phyloP scores from a whole-genome alignment of 2,888 invertebrate species.

The Mythimna pallens region DNA sequence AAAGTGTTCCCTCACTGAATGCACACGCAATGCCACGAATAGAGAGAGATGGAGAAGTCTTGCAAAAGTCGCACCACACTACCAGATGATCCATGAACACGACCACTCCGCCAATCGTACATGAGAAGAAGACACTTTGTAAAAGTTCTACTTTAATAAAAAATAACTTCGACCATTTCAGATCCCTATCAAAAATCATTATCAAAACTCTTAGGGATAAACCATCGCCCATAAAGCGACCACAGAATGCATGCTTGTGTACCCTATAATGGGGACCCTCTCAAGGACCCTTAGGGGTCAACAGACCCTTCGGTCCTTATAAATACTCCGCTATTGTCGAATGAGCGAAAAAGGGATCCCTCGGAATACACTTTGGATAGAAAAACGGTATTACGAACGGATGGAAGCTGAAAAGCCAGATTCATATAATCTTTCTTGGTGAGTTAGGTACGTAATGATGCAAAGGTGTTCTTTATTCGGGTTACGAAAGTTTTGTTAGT shows the following conservation, averaged over 20 bases:
- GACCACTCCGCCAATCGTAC: no score
- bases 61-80: no score
- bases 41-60: no score
- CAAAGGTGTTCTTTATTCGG: slow-evolving; percentile 8
- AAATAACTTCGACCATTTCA: background rate
- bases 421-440: slow-evolving; percentile 13
- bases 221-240: slow-evolving; percentile 5
- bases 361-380: slow-evolving; percentile 23
- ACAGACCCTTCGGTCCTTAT: slow-evolving; percentile 30
- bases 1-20: no score
- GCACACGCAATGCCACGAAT: no score
- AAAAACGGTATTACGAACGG: slow-evolving; percentile 38
- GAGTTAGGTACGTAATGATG: slow-evolving; percentile 32
- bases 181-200: slow-evolving; percentile 30
- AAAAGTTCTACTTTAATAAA: background rate
- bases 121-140: no score
- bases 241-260: slow-evolving; percentile 34
- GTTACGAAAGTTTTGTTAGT: slow-evolving; percentile 1
- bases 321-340: slow-evolving; percentile 49
- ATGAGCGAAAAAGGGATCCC: slow-evolving; percentile 31
- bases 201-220: slow-evolving; percentile 7
- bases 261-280: slow-evolving; percentile 32
- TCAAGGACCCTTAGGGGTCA: slow-evolving; percentile 37
- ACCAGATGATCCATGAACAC: no score
- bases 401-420: slow-evolving; percentile 21